These are phyloP conservation scores for Dryococelus australis DNA, from an alignment of 2,888 invertebrate species.

Conservation along the genomic window DNA sequence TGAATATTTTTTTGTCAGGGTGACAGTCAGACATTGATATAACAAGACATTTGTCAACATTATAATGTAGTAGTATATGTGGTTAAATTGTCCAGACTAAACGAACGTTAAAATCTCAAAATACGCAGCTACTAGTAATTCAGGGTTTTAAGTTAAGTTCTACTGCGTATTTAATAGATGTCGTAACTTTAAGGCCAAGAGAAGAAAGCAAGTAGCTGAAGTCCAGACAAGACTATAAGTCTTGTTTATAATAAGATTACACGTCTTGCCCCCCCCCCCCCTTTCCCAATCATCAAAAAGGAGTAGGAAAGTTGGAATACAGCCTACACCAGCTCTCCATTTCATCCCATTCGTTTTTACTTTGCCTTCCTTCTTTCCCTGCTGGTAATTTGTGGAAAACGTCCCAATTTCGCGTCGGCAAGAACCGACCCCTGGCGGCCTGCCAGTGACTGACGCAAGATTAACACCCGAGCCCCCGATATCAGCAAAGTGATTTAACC, in stretches of 20 bases:
- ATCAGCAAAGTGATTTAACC: constrained; percentile 16
- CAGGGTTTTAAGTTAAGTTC: background rate
- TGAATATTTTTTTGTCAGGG: too few relatives aligned
- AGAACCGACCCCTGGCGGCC: background rate
- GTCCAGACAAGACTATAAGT: background rate
- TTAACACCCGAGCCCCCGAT: background rate
- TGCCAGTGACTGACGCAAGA: constrained; percentile 9
- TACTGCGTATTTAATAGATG: background rate
- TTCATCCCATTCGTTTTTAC: background rate
- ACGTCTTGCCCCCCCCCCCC: background rate
- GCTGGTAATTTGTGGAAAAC: constrained; percentile 10
- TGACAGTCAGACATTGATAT: too few relatives aligned
- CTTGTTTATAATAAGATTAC: background rate
- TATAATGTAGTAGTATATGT: too few relatives aligned
- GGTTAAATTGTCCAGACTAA: too few relatives aligned
- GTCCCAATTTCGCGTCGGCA: background rate
- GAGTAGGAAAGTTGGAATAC: background rate
- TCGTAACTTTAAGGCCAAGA: background rate
- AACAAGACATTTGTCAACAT: too few relatives aligned
- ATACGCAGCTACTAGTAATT: too few relatives aligned
- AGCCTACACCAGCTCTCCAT: background rate
- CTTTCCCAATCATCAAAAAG: background rate
- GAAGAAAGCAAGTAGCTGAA: background rate
- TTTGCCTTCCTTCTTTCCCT: background rate
- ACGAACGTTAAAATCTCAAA: too few relatives aligned